A percentile compares a stretch with the other conserved stretches of the same genome.
Evolutionary conservation across 2,888 invertebrate genomes (phyloP).

Genomic region (Pasiphila rectangulata): DNA sequence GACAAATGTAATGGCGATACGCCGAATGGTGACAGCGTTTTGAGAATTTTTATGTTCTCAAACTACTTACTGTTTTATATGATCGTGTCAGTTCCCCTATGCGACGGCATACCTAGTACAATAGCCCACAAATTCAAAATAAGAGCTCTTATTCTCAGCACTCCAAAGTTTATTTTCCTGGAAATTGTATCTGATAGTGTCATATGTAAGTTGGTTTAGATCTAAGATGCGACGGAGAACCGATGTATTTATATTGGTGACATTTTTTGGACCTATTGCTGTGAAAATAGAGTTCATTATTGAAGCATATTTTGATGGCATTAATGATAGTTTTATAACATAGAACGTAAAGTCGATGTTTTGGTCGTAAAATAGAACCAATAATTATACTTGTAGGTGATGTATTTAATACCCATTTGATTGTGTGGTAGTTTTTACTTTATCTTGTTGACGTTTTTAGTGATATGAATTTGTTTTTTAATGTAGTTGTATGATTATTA

Average conservation of each 20-base stretch:
- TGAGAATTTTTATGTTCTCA: constrained; percentile 79
- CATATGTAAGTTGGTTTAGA: constrained; percentile 30
- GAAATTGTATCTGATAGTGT: background rate
- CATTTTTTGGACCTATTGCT: constrained; percentile 32
- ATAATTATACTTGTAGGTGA: constrained; percentile 67
- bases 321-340: constrained; percentile 26
- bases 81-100: constrained; percentile 69
- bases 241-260: constrained; percentile 42
- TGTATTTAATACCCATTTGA: constrained; percentile 71
- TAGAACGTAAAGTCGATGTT: constrained; percentile 52
- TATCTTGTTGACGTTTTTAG: constrained; percentile 67
- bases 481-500: constrained; percentile 35
- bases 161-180: constrained; percentile 31
- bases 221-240: constrained; percentile 49
- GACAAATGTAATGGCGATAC: constrained; percentile 78
- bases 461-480: constrained; percentile 70
- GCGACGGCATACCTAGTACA: constrained; percentile 42
- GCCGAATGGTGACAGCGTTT: constrained; percentile 67
- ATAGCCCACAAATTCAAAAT: constrained; percentile 4
- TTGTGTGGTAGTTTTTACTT: constrained; percentile 57
- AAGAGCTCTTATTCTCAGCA: constrained; percentile 10
- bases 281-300: constrained; percentile 36
- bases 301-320: constrained; percentile 4
- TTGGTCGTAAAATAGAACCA: constrained; percentile 66
- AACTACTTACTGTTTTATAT: constrained; percentile 77